Evolutionary conservation across 2,888 invertebrate genomes (phyloP).

Genomic region (Callinectes sapidus): DNA sequence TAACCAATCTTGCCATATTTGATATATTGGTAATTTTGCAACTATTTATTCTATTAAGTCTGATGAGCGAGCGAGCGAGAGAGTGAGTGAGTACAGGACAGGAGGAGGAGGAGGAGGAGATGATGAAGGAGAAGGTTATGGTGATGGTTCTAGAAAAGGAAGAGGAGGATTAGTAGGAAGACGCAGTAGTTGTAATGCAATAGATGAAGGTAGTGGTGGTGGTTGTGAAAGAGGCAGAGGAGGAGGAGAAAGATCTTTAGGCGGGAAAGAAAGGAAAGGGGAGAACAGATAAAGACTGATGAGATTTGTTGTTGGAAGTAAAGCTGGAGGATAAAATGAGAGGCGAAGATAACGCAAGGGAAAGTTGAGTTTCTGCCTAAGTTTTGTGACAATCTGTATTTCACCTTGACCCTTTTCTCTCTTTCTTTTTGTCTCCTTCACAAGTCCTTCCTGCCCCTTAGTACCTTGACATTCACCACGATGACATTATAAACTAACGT

Average conservation of each 20-base stretch:
- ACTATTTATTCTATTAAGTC: not conserved
- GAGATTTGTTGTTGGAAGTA: not conserved
- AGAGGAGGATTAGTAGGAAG: not conserved
- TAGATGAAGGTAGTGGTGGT: not conserved
- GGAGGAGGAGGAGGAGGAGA: conserved; percentile 11
- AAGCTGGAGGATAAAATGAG: not conserved
- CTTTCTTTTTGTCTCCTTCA: not conserved
- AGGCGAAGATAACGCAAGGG: not conserved
- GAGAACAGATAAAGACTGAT: not conserved
- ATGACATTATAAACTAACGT: not conserved
- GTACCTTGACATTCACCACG: not conserved
- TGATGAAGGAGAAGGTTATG: not conserved
- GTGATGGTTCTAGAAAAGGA: not conserved
- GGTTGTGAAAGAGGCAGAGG: not conserved
- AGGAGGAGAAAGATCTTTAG: not conserved
- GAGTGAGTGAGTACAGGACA: not conserved
- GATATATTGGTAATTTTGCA: conserved; percentile 8
- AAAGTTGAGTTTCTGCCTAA: not conserved
- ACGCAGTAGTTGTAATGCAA: too few relatives aligned
- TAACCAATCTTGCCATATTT: conserved; percentile 27
- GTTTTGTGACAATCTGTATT: not conserved
- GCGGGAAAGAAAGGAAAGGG: not conserved
- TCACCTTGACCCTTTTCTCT: not conserved
- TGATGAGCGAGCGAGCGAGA: not conserved
- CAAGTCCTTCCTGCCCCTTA: not conserved